Evolutionary conservation across 2,113 vertebrate genomes (phyloP).

Genomic region (Nothobranchius kuhntae): DNA sequence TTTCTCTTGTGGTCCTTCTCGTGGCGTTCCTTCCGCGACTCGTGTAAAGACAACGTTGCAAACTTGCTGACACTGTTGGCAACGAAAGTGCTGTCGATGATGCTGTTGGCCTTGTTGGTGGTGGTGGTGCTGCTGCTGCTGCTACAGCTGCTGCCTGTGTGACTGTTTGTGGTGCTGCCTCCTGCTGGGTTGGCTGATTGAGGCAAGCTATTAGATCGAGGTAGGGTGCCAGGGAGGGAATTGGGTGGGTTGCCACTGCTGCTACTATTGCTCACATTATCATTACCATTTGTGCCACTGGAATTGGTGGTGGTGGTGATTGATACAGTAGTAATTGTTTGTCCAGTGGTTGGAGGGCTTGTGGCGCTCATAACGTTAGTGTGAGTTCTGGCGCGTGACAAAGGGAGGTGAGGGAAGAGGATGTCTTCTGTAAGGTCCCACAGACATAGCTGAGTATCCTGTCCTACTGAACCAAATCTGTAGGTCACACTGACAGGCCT

Average conservation of each 20-base stretch:
- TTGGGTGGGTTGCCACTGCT: conserved; percentile 80
- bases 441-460: conserved; percentile 96
- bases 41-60: conserved; percentile 93
- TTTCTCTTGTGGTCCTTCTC: conserved; percentile 99
- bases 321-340: conserved; percentile 48
- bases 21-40: conserved; percentile 89
- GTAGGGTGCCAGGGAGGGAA: conserved; percentile 87
- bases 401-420: conserved; percentile 95
- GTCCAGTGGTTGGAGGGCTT: conserved; percentile 81
- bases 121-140: conserved; percentile 76
- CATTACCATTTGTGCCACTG: conserved; percentile 74
- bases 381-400: conserved; percentile 96
- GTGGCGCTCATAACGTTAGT: conserved; percentile 98
- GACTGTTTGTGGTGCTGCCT: conserved; percentile 78
- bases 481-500: conserved; percentile 95
- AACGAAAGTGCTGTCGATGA: conserved; percentile 87
- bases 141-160: conserved; percentile 76
- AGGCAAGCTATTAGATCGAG: conserved; percentile 97
- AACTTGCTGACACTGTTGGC: conserved; percentile 96
- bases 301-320: conserved; percentile 35
- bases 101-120: conserved; percentile 88
- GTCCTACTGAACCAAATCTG: conserved; percentile 96
- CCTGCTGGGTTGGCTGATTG: conserved; percentile 83
- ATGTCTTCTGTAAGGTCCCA: conserved; percentile 99
- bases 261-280: conserved; percentile 75